These are phyloP conservation scores for Gastracanthus pulcherrimus DNA, from an alignment of 2,888 invertebrate genomes.

Conservation along the genomic window DNA sequence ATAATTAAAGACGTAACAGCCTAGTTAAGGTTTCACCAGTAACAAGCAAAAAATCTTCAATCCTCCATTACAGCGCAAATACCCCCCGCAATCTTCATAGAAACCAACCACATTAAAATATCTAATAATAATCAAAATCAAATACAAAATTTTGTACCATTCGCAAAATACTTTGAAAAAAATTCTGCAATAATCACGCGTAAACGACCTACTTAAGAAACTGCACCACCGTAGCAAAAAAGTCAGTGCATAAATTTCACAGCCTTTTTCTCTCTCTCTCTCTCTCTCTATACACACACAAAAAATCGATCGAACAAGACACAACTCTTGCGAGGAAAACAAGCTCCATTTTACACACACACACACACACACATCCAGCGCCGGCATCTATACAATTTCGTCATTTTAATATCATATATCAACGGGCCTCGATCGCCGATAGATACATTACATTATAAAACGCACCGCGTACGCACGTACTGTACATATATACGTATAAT, in stretches of 20 bases:
- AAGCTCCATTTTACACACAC: no score
- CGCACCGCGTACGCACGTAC: slow-evolving; percentile 1
- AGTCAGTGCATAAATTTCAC: slow-evolving; percentile 8
- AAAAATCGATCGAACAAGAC: no score
- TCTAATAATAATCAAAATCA: no score
- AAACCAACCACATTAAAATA: no score
- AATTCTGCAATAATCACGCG: neutral
- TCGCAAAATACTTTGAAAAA: slow-evolving; percentile 12
- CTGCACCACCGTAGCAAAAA: neutral
- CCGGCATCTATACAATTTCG: slow-evolving; percentile 12
- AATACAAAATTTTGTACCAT: no score
- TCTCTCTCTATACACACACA: no score
- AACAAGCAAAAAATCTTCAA: slow-evolving; percentile 14
- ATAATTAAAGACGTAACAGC: slow-evolving; percentile 33
- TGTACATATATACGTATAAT: neutral
- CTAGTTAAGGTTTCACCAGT: slow-evolving; percentile 24
- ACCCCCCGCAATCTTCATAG: no score
- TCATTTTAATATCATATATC: slow-evolving; percentile 52
- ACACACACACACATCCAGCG: no score
- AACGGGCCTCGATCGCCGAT: slow-evolving; percentile 22
- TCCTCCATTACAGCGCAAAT: no score
- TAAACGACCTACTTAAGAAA: slow-evolving; percentile 16
- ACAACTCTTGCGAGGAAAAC: slow-evolving; percentile 7
- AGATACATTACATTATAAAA: slow-evolving; percentile 31
- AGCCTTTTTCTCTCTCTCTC: neutral